Conservation (phyloP, 2,888 invertebrate species). For the Limnephilus lunatus region DNA sequence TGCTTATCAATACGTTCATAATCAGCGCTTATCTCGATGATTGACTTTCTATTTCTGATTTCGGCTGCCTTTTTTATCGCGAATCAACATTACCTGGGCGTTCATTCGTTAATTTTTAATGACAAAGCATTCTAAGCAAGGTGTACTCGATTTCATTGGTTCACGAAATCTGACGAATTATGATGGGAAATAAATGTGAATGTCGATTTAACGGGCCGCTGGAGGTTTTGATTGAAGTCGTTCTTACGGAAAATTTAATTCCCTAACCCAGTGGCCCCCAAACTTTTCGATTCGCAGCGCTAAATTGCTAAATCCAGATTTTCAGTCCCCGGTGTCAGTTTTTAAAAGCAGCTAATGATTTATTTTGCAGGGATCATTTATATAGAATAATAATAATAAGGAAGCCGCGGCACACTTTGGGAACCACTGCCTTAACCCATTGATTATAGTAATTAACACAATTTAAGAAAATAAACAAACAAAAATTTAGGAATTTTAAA, state of each 20-base stretch:
- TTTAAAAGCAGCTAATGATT: no score
- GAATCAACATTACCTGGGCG: neutral
- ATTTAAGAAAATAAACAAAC: no score
- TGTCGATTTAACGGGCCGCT: conserved; percentile 17
- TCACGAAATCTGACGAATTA: neutral
- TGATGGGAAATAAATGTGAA: neutral
- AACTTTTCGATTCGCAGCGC: no score
- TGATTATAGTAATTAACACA: no score
- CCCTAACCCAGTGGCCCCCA: no score
- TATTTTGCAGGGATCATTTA: no score
- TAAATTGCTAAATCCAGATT: no score
- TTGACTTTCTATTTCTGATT: neutral
- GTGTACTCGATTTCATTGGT: neutral
- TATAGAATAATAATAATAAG: no score
- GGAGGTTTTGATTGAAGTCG: conserved; percentile 34
- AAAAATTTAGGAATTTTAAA: no score
- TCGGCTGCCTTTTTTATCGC: neutral
- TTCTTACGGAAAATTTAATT: neutral
- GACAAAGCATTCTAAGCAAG: neutral
- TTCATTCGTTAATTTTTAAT: neutral
- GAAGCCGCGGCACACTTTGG: no score
- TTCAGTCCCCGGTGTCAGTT: no score
- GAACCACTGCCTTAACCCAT: no score
- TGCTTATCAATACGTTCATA: neutral
- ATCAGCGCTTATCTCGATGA: neutral